Conservation (phyloP, 2,888 invertebrate species). For the Drymonia ruficornis region DNA sequence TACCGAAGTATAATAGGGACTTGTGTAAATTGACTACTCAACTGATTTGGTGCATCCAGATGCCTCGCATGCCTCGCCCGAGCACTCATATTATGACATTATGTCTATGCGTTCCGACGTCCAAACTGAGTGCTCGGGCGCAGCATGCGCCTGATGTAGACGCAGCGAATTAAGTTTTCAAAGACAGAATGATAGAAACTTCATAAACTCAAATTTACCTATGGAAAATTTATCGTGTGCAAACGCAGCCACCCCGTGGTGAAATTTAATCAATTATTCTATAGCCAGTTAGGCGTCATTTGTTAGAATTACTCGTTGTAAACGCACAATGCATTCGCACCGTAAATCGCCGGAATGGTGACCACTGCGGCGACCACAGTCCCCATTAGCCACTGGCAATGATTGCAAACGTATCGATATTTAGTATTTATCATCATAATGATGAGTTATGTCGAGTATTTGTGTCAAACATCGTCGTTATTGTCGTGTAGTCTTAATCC, state of each 20-base stretch:
- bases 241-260: background rate
- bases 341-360: conserved; percentile 58
- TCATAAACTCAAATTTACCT: background rate
- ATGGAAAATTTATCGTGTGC: background rate
- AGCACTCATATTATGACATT: too few species aligned
- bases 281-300: conserved; percentile 42
- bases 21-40: too few species aligned
- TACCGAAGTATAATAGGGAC: too few species aligned
- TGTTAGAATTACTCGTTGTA: conserved; percentile 46
- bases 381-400: conserved; percentile 53
- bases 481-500: conserved; percentile 21
- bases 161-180: too few species aligned
- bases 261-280: conserved; percentile 33
- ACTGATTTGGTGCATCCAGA: too few species aligned
- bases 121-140: too few species aligned
- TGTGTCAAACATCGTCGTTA: conserved; percentile 48
- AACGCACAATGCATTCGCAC: conserved; percentile 39
- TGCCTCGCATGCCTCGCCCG: too few species aligned
- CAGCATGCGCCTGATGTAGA: too few species aligned
- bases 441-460: conserved; percentile 60
- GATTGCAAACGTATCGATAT: conserved; percentile 57
- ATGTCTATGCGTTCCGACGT: too few species aligned
- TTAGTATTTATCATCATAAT: conserved; percentile 60
- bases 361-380: conserved; percentile 44
- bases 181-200: background rate